Evolutionary conservation across 2,113 vertebrate genomes (phyloP).

Genomic region (Argyrosomus japonicus): DNA sequence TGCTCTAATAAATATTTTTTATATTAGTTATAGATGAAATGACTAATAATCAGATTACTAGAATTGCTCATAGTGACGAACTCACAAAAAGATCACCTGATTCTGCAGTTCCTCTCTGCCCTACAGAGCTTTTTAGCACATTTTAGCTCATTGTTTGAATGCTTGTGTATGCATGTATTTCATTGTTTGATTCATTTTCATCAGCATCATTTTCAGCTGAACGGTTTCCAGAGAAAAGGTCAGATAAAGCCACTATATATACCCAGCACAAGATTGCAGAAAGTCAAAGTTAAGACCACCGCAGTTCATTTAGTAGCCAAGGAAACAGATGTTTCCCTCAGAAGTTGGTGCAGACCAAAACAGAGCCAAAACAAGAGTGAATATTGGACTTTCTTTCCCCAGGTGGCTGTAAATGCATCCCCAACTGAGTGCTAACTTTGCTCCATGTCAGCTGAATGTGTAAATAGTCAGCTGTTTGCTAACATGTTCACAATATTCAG

Average conservation of each 20-base stretch:
- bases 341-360: neutral
- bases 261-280: neutral
- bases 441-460: neutral
- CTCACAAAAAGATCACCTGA: neutral
- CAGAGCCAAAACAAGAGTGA: neutral
- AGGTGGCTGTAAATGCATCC: neutral
- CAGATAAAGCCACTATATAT: too few relatives aligned
- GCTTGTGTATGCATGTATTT: neutral
- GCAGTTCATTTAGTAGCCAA: neutral
- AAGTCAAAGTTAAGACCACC: neutral
- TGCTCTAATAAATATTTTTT: neutral
- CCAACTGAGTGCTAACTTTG: neutral
- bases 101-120: neutral
- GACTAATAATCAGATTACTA: too few relatives aligned
- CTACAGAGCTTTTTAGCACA: neutral
- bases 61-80: neutral
- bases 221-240: neutral
- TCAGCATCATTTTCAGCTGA: neutral
- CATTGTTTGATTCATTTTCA: neutral
- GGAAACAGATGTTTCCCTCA: neutral
- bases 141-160: neutral
- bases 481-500: too few relatives aligned
- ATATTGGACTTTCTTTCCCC: neutral
- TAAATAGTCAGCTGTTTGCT: too few relatives aligned
- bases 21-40: neutral